Evolutionary conservation across 1,140 invertebrate species (phyloP).

Genomic region (Papilio aristodemus): DNA sequence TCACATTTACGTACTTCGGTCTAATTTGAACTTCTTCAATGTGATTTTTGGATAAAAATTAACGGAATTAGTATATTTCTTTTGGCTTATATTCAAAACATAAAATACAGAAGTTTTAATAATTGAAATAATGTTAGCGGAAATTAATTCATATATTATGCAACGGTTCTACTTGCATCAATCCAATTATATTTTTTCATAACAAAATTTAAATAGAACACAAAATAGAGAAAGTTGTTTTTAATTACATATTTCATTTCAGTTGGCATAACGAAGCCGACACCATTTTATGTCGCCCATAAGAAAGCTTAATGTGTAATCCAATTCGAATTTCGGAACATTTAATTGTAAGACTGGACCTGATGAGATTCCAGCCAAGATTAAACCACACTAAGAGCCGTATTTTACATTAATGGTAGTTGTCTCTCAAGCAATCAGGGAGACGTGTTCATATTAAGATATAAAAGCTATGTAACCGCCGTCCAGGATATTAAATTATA

Average conservation of each 20-base stretch:
- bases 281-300: conserved; percentile 56
- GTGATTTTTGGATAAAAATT: too few relatives aligned
- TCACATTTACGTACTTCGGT: too few relatives aligned
- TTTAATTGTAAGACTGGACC: conserved; percentile 49
- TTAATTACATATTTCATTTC: conserved; percentile 57
- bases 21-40: too few relatives aligned
- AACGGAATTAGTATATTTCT: too few relatives aligned
- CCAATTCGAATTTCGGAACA: conserved; percentile 55
- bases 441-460: conserved; percentile 45
- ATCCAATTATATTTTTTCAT: not conserved
- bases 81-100: too few relatives aligned
- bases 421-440: conserved; percentile 50
- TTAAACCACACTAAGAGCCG: conserved; percentile 50
- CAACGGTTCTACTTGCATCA: not conserved
- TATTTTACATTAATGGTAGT: conserved; percentile 56
- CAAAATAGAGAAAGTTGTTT: conserved; percentile 46
- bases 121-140: not conserved
- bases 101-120: too few relatives aligned
- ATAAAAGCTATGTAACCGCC: conserved; percentile 48
- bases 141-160: not conserved
- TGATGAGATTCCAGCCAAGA: conserved; percentile 51
- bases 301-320: conserved; percentile 60
- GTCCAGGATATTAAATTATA: conserved; percentile 47
- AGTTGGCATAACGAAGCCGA: conserved; percentile 52
- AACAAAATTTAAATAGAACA: conserved; percentile 26